Base-by-base conservation (phyloP, 2,888 invertebrate species). In the Caenorhabditis auriculariae region DNA sequence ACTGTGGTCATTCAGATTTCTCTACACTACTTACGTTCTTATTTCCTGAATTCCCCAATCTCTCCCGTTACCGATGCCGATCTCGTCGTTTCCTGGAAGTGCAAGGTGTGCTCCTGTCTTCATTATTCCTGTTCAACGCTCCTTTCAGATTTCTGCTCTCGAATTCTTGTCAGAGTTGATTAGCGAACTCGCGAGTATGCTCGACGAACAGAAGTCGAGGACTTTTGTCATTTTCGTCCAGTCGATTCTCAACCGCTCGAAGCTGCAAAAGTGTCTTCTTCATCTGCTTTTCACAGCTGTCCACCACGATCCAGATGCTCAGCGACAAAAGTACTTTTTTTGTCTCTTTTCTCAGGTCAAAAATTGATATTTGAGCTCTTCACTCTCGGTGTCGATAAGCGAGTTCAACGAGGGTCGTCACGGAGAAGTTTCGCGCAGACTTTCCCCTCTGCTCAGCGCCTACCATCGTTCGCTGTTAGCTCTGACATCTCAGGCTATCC, bases 241-340 rank as follows among this genome's bases (percentile, higher is more conserved):
- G 48, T 61, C 72, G 2, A 73, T 76, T 52, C 58, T 77, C 44
- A 59, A 54, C 3, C 55, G 68, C 9, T 69, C 76, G 77, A 91
- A 91, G 83, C 85, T 91, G 45, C 91, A 91, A 82, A 91, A 91
- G 81, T 88, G 90, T 24, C 86, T 90, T 44, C 85, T 91, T 46
- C 90, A 91, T 81, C 89, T 90, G 79, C 84, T 91, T 21, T 86
- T 90, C 47, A 89, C 90, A 3, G 89, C 89, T 19, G 77, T 77
- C 2, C 56, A 62, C 39, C 73, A 71, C 42, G 66, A 72, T 28
- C 66, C 67, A n/a, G n/a, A n/a, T n/a, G n/a, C n/a, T n/a, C n/a
- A n/a, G n/a, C n/a, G n/a, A n/a, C n/a, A n/a, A n/a, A n/a, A n/a
- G n/a, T n/a, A n/a, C n/a, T n/a, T n/a, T n/a, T 38, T 45, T 15